Evolutionary conservation across 2,797 vertebrate genomes (phyloP), one percentile per base, ranked within the genome.

Genomic region (Galagoides demidoff): DNA sequence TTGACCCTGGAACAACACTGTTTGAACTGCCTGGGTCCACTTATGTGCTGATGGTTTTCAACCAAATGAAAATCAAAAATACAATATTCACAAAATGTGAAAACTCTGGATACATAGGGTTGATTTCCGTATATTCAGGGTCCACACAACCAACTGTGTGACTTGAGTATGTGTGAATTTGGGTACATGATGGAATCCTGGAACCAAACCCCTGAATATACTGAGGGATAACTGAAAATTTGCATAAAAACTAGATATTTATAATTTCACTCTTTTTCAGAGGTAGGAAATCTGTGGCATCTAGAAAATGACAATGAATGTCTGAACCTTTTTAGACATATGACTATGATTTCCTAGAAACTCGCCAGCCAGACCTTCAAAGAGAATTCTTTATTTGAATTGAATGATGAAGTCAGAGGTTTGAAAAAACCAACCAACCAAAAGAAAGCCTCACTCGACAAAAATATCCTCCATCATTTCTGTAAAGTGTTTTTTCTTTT

Each of bases 401-500:
- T 83, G 39, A 85, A 1, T 39, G 10, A 61, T 55, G 25, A 89
- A 91, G 17, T 57, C 43, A 49, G 34, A 55, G 6, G 55, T 22
- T 63, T 89, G 12, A 90, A 73, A 68, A 74, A 37, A 55, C 39
- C 70, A 90, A 64, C 39, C 73, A 57, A 79, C 22, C 2, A 22
- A 82, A 88, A 78, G 31, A 61, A 73, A 89, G 25, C 29, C 10
- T 17, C 1, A 31, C 5, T 19, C 2, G 34, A 59, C 23, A 85
- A 68, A 85, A 93, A 25, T 70, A 34, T 1, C 5, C 6, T 63
- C 39, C 31, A 37, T 78, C n/a, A 59, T 86, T 61, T 84, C 90
- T 94, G 29, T 63, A 79, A 90, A 71, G n/a, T 66, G 29, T 39
- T 91, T 87, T 96, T 95, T 52, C 61, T 88, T 77, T 86, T 43